phyloP scores from a whole-genome alignment of 1,140 invertebrate genomes.

The Diachasmimorpha longicaudata region DNA sequence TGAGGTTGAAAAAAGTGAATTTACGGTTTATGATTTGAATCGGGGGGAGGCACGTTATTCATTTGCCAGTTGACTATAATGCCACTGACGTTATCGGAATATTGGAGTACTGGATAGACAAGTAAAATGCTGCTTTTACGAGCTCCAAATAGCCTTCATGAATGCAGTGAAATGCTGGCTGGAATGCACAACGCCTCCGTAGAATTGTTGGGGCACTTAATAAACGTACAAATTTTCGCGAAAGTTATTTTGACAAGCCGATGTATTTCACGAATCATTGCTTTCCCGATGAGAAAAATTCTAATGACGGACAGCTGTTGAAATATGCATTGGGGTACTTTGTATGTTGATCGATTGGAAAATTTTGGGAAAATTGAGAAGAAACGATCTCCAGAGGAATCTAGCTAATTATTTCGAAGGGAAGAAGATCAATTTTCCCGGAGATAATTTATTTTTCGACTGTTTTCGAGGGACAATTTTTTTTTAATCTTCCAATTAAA shows the following conservation, averaged over 20 bases:
- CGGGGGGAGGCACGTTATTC: not conserved
- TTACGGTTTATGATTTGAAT: not conserved
- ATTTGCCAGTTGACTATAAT: not conserved
- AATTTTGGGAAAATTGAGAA: too few relatives aligned
- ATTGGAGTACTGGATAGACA: not conserved
- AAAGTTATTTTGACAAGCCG: not conserved
- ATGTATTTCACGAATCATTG: too few relatives aligned
- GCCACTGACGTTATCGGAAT: not conserved
- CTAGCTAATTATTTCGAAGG: too few relatives aligned
- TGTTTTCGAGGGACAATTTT: too few relatives aligned
- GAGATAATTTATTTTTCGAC: too few relatives aligned
- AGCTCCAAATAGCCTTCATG: not conserved
- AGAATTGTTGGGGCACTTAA: not conserved
- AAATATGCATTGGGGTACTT: too few relatives aligned
- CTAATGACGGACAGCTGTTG: too few relatives aligned
- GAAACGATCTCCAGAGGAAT: too few relatives aligned
- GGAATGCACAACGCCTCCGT: not conserved
- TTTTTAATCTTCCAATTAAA: too few relatives aligned
- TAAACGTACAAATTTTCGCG: not conserved
- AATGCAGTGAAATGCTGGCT: not conserved
- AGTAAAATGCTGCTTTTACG: not conserved
- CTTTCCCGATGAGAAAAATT: too few relatives aligned
- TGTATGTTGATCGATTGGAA: too few relatives aligned
- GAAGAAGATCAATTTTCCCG: too few relatives aligned
- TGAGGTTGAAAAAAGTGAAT: not conserved